Evolutionary conservation across 2,797 vertebrate species (phyloP), one percentile per base, ranked within the genome.

Genomic region (Chelon labrosus): DNA sequence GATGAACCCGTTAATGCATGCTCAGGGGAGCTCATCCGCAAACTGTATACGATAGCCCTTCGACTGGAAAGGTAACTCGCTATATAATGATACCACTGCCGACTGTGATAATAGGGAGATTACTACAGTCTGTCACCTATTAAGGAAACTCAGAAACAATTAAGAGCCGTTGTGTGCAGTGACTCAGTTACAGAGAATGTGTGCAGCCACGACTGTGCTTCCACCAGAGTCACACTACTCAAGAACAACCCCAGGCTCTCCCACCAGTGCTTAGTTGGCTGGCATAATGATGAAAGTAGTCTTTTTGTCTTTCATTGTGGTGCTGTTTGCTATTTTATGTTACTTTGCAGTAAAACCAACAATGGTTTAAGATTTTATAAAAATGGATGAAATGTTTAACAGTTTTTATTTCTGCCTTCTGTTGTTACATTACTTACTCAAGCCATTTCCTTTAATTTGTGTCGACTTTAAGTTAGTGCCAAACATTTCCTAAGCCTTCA

Each of bases 121-220:
- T 62, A 72, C 51, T 53, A 22, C 46, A 75, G 55, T 60, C 61
- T 75, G 55, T 51, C 37, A 20, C 42, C 54, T 54, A 38, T 73
- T 65, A 39, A 64, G 49, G 80, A 55, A 81, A 62, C 54, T 69
- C 42, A 47, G 63, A 80, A 74, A 76, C 65, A 75, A 77, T 88
- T 77, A 79, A 25, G 10, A 70, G 46, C 11, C 31, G 78, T 76
- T 82, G 55, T 52, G 11, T 66, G 46, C 55, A 53, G 44, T 54
- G 42, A 79, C 61, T 70, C 17, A 46, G 51, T 75, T 50, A 58
- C 42, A 72, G 46, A 72, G 73, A 53, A 41, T 42, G 66, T 60
- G 51, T 74, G 69, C 59, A 17, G 42, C 53, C 55, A 35, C 52
- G 39, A 73, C 37, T 7, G 47, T 12, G n/a, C 35, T 66, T 78